Conservation (phyloP, 2,888 invertebrate species). For the Alloscopus bannaensis region DNA sequence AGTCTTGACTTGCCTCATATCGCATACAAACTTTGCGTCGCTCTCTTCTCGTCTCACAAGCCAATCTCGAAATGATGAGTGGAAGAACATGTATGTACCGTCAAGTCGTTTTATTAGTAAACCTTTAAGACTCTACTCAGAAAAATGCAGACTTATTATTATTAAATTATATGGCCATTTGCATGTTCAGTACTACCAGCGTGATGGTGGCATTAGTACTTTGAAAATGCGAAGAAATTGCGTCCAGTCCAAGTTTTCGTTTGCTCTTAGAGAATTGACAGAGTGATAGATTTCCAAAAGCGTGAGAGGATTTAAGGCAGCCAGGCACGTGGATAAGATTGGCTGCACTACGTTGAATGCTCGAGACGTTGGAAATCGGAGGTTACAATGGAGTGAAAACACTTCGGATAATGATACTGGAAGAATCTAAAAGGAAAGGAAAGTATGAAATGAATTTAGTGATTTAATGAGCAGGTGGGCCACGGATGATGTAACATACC, state of each 20-base stretch:
- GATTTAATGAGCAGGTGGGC: not conserved
- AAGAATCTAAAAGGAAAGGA: constrained; percentile 77
- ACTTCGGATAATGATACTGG: constrained; percentile 93
- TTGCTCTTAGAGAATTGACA: constrained; percentile 88
- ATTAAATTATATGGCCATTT: constrained; percentile 13
- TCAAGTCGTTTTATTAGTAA: constrained; percentile 93
- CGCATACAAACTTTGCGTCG: constrained; percentile 94
- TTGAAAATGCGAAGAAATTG: constrained; percentile 94
- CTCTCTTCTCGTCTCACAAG: constrained; percentile 87
- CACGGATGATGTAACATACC: constrained; percentile 75
- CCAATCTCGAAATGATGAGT: constrained; percentile 99
- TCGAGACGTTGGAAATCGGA: constrained; percentile 90
- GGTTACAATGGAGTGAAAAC: constrained; percentile 92
- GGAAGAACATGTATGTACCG: constrained; percentile 97
- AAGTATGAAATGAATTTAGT: not conserved
- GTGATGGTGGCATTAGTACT: constrained; percentile 74
- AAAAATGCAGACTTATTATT: constrained; percentile 17
- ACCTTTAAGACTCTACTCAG: constrained; percentile 83
- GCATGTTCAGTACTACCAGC: constrained; percentile 6
- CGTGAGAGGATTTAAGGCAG: constrained; percentile 93
- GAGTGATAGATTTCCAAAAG: constrained; percentile 94
- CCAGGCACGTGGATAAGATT: constrained; percentile 91
- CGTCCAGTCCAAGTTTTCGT: constrained; percentile 89
- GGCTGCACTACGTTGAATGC: constrained; percentile 93
- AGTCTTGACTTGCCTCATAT: constrained; percentile 79